A percentile compares a stretch with the other conserved stretches of the same genome.
phyloP scores from a whole-genome alignment of 2,888 invertebrate species.

The Pristionchus mayeri region DNA sequence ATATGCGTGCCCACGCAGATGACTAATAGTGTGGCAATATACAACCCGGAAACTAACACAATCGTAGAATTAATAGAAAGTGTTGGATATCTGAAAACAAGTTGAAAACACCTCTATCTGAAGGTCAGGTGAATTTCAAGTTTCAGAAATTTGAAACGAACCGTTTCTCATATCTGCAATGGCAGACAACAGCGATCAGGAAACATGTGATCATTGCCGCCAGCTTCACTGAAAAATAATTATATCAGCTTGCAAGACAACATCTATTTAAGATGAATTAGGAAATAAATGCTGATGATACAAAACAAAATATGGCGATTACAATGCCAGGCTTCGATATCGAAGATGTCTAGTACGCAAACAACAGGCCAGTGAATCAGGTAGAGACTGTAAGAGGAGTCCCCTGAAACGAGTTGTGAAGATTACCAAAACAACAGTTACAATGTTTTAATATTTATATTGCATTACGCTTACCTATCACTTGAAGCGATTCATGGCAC shows the following conservation, averaged over 20 bases:
- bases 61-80: not conserved
- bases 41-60: not conserved
- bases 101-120: too few relatives aligned
- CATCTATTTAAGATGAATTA: too few relatives aligned
- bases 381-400: slow-evolving; percentile 12
- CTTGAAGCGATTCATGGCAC: not conserved
- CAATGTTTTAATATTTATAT: too few relatives aligned
- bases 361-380: slow-evolving; percentile 18
- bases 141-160: not conserved
- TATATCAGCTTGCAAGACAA: too few relatives aligned
- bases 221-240: not conserved
- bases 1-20: not conserved
- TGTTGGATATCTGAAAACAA: not conserved
- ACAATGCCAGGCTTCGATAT: not conserved
- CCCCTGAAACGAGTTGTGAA: not conserved
- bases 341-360: not conserved
- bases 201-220: not conserved
- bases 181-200: not conserved
- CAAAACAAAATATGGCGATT: too few relatives aligned
- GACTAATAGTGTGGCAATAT: not conserved
- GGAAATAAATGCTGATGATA: too few relatives aligned
- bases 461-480: not conserved
- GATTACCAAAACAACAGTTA: too few relatives aligned
- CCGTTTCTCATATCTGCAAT: not conserved
- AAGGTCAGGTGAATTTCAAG: not conserved